Conservation (phyloP, 64 coral and sea anemone genomes). For the Actinia tenebrosa region DNA sequence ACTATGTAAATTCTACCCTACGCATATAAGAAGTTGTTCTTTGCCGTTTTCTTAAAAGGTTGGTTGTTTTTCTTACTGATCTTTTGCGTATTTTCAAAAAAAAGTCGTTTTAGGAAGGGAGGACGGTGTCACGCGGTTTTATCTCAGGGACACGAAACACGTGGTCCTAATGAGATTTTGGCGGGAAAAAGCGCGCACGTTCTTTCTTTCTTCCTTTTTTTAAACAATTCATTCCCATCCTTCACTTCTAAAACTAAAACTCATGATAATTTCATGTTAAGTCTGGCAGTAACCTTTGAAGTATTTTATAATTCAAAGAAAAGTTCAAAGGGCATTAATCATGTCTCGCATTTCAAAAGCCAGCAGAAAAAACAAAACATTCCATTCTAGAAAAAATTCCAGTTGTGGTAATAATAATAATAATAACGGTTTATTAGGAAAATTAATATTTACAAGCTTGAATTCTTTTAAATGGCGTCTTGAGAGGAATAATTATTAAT, state of each 20-base stretch:
- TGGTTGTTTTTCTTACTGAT: not conserved
- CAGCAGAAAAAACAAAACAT: not conserved
- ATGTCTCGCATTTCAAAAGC: not conserved
- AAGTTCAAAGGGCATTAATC: not conserved
- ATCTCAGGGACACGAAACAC: not conserved
- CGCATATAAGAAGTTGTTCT: not conserved
- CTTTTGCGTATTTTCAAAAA: not conserved
- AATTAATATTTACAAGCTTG: slow-evolving; percentile 20
- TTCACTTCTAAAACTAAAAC: not conserved
- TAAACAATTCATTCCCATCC: not conserved
- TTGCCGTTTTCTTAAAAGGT: not conserved
- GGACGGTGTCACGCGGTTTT: not conserved
- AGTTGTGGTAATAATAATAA: not conserved
- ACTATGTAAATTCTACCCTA: not conserved
- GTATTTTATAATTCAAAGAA: not conserved
- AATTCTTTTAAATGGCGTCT: not conserved
- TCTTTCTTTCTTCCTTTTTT: not conserved
- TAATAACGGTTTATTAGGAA: not conserved
- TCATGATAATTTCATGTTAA: not conserved
- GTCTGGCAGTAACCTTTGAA: not conserved
- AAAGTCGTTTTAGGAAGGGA: too few species aligned
- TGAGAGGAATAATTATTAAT: not conserved
- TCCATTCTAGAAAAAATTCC: not conserved
- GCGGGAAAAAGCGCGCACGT: not conserved
- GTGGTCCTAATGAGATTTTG: not conserved